A percentile compares a stretch with the other conserved stretches of the same genome.
Conservation (phyloP, 2,797 vertebrate species). For the Falco berigora region DNA sequence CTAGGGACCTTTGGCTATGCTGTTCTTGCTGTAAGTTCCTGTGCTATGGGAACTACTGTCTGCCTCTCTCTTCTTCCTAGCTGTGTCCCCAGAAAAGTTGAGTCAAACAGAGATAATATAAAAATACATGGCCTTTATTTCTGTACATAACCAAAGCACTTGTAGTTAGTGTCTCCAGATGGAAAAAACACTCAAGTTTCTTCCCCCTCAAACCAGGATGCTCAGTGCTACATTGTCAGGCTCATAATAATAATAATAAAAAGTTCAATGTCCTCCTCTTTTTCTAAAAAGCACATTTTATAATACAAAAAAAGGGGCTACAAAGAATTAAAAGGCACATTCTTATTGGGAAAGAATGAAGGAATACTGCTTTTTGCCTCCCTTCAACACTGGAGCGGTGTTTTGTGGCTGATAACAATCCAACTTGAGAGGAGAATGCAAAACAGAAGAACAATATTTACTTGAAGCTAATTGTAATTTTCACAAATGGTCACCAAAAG, state of each 20-base stretch:
- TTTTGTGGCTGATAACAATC: not conserved
- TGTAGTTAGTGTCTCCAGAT: not conserved
- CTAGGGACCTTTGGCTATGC: not conserved
- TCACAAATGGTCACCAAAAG: not conserved
- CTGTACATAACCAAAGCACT: rapidly evolving
- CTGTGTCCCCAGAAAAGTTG: not conserved
- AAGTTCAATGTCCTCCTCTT: not conserved
- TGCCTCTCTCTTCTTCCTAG: not conserved
- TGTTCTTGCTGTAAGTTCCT: not conserved
- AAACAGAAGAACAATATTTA: not conserved
- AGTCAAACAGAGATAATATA: not conserved
- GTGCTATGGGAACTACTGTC: not conserved
- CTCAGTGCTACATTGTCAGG: not conserved
- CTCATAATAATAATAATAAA: not conserved
- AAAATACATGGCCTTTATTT: not conserved
- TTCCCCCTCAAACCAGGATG: not conserved
- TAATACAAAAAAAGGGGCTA: not conserved
- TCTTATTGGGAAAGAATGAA: not conserved
- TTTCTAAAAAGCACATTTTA: not conserved
- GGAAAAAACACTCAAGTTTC: not conserved
- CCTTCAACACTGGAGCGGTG: not conserved
- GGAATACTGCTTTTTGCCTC: not conserved
- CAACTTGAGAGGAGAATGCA: not conserved
- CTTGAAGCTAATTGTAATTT: not conserved
- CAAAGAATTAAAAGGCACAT: not conserved